Conservation (phyloP, 2,797 vertebrate species). For the Takifugu ocellatus region DNA sequence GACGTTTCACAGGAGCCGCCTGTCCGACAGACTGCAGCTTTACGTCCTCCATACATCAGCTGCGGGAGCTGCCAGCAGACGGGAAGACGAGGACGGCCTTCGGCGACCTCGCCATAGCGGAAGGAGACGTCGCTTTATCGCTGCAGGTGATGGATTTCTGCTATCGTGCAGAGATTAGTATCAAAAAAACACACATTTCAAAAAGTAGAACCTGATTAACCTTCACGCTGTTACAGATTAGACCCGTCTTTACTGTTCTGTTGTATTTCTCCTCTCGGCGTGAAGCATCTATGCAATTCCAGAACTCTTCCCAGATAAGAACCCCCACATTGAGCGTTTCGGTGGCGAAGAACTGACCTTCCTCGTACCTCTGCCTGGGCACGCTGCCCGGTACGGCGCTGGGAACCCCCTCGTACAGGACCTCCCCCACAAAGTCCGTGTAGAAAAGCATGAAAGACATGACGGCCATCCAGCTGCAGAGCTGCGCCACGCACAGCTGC, state of each 20-base stretch:
- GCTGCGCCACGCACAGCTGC: conserved; percentile 77
- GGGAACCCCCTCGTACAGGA: conserved; percentile 77
- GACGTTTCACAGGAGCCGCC: too few relatives aligned
- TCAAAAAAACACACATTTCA: neutral
- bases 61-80: conserved; percentile 27
- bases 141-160: neutral
- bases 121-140: too few relatives aligned
- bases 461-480: conserved; percentile 83
- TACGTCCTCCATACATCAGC: too few relatives aligned
- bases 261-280: too few relatives aligned
- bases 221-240: neutral
- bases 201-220: conserved; percentile 6
- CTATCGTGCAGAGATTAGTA: neutral
- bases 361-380: conserved; percentile 74
- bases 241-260: too few relatives aligned
- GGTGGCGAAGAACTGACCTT: conserved; percentile 66
- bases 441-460: conserved; percentile 85
- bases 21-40: too few relatives aligned
- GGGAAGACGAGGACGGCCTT: conserved; percentile 26
- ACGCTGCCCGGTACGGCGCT: conserved; percentile 72
- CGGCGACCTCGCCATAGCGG: conserved; percentile 26
- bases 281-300: neutral
- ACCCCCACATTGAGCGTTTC: neutral
- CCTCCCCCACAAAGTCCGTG: conserved; percentile 83
- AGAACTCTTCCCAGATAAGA: neutral